phyloP scores from a whole-genome alignment of 2,888 invertebrate species.

The Cataglyphis altisquamis region DNA sequence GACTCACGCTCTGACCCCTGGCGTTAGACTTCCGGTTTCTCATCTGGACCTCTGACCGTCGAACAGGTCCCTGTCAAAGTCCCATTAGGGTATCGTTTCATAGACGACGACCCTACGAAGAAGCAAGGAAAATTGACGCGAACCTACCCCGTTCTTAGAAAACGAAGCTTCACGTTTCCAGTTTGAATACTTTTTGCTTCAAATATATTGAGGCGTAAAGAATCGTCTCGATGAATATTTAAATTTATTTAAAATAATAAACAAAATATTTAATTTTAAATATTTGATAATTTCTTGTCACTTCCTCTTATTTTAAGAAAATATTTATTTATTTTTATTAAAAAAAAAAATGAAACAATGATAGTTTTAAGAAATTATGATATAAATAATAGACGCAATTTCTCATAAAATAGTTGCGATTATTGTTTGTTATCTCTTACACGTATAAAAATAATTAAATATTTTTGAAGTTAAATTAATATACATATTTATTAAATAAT shows the following conservation, averaged over 20 bases:
- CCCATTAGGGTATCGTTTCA: constrained; percentile 80
- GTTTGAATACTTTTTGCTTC: constrained; percentile 24
- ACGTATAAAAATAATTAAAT: not conserved
- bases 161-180: constrained; percentile 52
- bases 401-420: not conserved
- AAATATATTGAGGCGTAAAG: not conserved
- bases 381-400: not conserved
- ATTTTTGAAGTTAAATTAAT: not conserved
- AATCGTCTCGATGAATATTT: not conserved
- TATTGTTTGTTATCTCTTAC: not conserved
- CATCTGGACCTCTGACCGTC: constrained; percentile 83
- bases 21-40: constrained; percentile 78
- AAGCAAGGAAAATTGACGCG: constrained; percentile 61
- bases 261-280: not conserved
- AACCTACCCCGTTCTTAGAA: constrained; percentile 35
- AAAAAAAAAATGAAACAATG: not conserved
- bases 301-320: not conserved
- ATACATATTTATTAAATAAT: not conserved
- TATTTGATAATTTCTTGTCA: not conserved
- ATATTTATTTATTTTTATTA: not conserved
- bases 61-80: constrained; percentile 81
- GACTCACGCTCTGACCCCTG: constrained; percentile 78
- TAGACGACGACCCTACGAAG: constrained; percentile 64
- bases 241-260: not conserved
- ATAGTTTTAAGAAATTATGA: not conserved